A percentile compares a stretch with the other conserved stretches of the same genome.
Conservation (phyloP, 2,888 invertebrate species). For the Lasioglossum marginatum region DNA sequence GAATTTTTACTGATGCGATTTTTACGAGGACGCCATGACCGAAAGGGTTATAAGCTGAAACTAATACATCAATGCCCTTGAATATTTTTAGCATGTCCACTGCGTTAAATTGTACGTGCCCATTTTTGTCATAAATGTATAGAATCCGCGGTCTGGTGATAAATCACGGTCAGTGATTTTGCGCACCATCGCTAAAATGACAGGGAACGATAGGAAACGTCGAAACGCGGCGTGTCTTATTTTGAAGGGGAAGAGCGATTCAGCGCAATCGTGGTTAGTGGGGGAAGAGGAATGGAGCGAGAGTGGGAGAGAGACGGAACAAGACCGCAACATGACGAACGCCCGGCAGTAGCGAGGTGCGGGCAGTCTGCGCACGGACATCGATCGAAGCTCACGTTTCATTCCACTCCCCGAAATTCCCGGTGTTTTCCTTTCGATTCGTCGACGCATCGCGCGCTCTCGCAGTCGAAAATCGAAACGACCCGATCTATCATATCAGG, state of each 20-base stretch:
- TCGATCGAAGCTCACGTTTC: constrained; percentile 78
- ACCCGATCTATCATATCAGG: not conserved
- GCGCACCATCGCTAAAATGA: too few species aligned
- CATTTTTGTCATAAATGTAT: too few species aligned
- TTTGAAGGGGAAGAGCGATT: constrained; percentile 49
- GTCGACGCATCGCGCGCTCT: constrained; percentile 39
- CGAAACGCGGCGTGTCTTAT: constrained; percentile 20
- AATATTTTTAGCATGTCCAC: too few species aligned
- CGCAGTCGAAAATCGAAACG: constrained; percentile 7
- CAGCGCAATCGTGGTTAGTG: constrained; percentile 18
- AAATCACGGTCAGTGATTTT: too few species aligned
- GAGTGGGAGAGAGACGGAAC: constrained; percentile 57
- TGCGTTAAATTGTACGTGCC: too few species aligned
- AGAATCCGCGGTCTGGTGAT: too few species aligned
- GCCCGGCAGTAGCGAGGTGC: constrained; percentile 70
- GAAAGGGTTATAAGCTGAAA: too few species aligned
- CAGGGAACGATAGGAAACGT: not conserved
- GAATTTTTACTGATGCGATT: constrained; percentile 41
- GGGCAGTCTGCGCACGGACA: constrained; percentile 81
- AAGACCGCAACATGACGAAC: constrained; percentile 71
- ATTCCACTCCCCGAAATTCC: constrained; percentile 65
- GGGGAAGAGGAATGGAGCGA: constrained; percentile 41
- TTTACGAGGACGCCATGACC: too few species aligned
- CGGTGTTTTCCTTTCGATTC: constrained; percentile 66
- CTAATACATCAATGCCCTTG: too few species aligned